phyloP scores from a whole-genome alignment of 1,140 invertebrate genomes.

The Pogonomyrmex barbatus region DNA sequence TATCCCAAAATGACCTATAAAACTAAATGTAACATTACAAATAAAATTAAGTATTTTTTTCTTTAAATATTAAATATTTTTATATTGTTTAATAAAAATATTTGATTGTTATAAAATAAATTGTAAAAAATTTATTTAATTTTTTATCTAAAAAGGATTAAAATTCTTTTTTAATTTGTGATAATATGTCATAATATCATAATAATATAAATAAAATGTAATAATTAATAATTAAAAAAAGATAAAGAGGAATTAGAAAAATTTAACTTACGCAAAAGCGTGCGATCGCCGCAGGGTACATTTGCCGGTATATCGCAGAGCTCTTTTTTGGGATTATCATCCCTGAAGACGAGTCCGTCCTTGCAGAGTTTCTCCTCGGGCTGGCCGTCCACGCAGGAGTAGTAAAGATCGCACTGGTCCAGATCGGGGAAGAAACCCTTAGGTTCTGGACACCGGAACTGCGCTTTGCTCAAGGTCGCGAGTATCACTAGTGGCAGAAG shows the following conservation, averaged over 20 bases:
- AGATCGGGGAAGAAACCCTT: constrained; percentile 92
- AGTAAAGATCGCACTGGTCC: constrained; percentile 94
- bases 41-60: background rate
- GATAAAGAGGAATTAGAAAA: background rate
- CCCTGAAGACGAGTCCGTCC: constrained; percentile 93
- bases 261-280: constrained; percentile 90
- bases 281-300: constrained; percentile 92
- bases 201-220: background rate
- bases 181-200: background rate
- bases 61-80: background rate
- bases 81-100: background rate
- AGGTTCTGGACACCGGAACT: constrained; percentile 90
- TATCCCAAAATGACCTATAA: background rate
- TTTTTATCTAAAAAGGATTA: background rate
- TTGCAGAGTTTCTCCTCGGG: constrained; percentile 91
- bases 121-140: background rate
- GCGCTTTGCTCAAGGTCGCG: constrained; percentile 63
- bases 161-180: background rate
- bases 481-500: constrained; percentile 33
- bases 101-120: background rate
- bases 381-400: constrained; percentile 90
- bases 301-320: constrained; percentile 93
- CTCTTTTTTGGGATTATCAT: constrained; percentile 91
- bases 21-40: background rate
- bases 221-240: constrained; percentile 35